Base-by-base conservation (phyloP, 2,113 vertebrate species). In the Emberiza fucata region DNA sequence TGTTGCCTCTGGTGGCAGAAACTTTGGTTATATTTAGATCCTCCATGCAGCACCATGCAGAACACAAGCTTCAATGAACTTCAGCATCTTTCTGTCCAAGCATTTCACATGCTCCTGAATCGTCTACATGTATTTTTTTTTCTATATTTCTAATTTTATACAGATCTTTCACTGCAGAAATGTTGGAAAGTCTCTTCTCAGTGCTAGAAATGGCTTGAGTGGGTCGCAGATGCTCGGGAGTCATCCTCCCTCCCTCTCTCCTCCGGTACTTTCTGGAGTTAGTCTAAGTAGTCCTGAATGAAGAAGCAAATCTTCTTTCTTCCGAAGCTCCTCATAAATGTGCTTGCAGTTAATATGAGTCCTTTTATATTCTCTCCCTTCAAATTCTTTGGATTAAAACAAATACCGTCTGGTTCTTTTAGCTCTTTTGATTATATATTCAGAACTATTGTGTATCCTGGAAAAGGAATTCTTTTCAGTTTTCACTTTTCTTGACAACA, bases 351-450 rank as follows among this genome's bases (percentile, higher is more conserved):
- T 97, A 97, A 97, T 97, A 97, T 72, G 96, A 97, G 94, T 96
- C 96, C 96, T 97, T 97, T 97, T 97, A 97, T 97, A 97, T 97
- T 97, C 96, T 95, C 96, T 95, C 83, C 72, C 21, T 95, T 96
- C 95, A 94, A 86, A 93, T 96, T 96, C 95, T 96, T 97, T 97
- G 96, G 94, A 96, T 97, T 96, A 96, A 96, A 96, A 93, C 94
- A 96, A 97, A 96, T 95, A 96, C 94, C 93, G 93, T 96, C 92
- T 96, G 95, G 88, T 97, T 96, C 95, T 95, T 94, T 92, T 97
- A 96, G 93, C 95, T 97, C 95, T 94, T 96, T 96, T 93, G 96
- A 97, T 96, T 97, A 94, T 96, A 96, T 96, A 96, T 96, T 96
- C 93, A 95, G 92, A 95, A 96, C 92, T 96, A 96, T 97, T 96